phyloP scores from a whole-genome alignment of 2,888 invertebrate species.

The Drosophila lacicola region DNA sequence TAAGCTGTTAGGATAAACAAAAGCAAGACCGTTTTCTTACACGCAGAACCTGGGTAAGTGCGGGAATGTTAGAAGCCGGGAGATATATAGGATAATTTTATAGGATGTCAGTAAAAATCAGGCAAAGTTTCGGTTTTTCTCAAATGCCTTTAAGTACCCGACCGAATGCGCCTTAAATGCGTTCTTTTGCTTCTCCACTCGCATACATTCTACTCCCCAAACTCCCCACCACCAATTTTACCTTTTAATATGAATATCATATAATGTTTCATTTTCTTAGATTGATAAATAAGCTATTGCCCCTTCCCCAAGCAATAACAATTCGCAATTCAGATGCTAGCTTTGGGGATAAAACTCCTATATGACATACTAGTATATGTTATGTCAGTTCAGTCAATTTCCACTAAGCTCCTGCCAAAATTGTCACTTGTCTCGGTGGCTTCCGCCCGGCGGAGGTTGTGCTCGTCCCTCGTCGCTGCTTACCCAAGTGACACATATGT shows the following conservation, averaged over 20 bases:
- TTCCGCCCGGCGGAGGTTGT: conserved; percentile 29
- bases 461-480: conserved; percentile 20
- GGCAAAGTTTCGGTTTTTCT: too few relatives aligned
- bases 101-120: too few relatives aligned
- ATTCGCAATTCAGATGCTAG: conserved; percentile 24
- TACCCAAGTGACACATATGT: conserved; percentile 66
- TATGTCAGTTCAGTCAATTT: conserved; percentile 43
- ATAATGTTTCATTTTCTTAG: background rate
- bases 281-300: conserved; percentile 5
- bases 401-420: conserved; percentile 38
- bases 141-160: too few relatives aligned
- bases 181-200: too few relatives aligned
- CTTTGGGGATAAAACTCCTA: conserved; percentile 24
- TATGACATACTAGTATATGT: conserved; percentile 35
- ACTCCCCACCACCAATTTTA: background rate
- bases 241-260: background rate
- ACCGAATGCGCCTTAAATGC: too few relatives aligned
- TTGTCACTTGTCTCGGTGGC: conserved; percentile 51
- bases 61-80: too few relatives aligned
- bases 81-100: too few relatives aligned
- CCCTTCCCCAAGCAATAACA: conserved; percentile 1
- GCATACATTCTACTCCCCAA: too few relatives aligned
- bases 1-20: too few relatives aligned
- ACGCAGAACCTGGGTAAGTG: too few relatives aligned
- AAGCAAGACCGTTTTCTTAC: too few relatives aligned